Base-by-base conservation (phyloP, 2,888 invertebrate genomes). In the Rotaria macrura region DNA sequence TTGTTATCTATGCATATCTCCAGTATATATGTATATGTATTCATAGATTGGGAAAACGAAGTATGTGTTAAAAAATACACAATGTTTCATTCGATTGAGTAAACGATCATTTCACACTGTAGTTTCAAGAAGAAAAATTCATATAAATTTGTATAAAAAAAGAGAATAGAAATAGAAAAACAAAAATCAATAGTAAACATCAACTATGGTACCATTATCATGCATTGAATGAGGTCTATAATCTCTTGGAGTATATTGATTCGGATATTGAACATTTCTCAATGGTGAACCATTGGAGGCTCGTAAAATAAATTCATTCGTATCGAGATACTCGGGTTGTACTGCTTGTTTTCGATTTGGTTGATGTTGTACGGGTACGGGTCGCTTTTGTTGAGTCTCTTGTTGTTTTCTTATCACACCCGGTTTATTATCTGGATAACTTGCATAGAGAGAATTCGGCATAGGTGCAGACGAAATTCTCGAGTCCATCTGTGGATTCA, bases 151-250 rank as follows among this genome's bases (percentile, higher is more conserved):
- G 4, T 40, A 10, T 29, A 34, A 29, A 29, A 34, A 29, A 29
- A 65, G 49, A 1, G 17, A 49, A 17, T 12, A 49, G 5, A 10
- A 65, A 29, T 29, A 65, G 29, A 0, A 38, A 38, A 23, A 72
- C 1, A 43, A 43, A 79, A 25, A 43, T 79, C 6, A 79, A 79
- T 79, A 79, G 43, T 79, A 79, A 12, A 79, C 79, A 79, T 79
- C 79, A 79, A 79, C 43, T 3, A 25, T 25, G 12, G 79, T n/a
- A 43, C 43, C 43, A 40, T 79, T 43, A 17, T 43, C 79, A 25
- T 43, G n/a, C 43, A 79, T 40, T 43, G 79, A 79, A 79, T 79
- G 79, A 43, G 79, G 79, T 79, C 79, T 40, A 43, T 79, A 79
- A 12, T 79, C 79, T 79, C 34, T 43, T n/a, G 43, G 0, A 3